Base-by-base conservation (phyloP, 2,797 vertebrate species). In the Distichodus sexfasciatus region DNA sequence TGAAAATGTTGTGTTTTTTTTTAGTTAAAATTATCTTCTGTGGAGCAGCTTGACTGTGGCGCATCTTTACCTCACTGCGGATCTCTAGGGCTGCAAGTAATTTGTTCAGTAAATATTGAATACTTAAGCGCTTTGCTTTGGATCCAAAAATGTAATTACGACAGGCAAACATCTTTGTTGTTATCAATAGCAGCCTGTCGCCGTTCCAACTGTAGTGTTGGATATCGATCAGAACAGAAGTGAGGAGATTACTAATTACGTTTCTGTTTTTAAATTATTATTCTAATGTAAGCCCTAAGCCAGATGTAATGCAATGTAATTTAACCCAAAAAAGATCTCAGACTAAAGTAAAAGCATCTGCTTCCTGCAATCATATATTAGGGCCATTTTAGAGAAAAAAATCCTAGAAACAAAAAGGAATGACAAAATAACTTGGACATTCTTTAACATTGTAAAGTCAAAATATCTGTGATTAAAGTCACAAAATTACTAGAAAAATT, bases 101-200 rank as follows among this genome's bases (percentile, higher is more conserved):
- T 91, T 90, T 90, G 86, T 87, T 89, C 85, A 86, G 87, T 88
- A 90, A 90, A 91, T 89, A 90, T 75, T 70, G 82, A 81, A 78
- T 85, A 84, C 81, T 87, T 90, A 87, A 86, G 84, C 73, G 80
- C 83, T 85, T 76, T 81, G 87, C 84, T 82, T 83, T 78, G 76
- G 79, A 50, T 70, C 85, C 85, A 85, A 81, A 88, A 90, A 90
- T 86, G 83, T 87, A 90, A 91, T 91, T 90, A 91, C 83, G 85
- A 83, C 82, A 87, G 81, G 88, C 89, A 91, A 90, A 91, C 89
- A 89, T 87, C 86, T 89, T 87, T 84, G 85, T 87, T 89, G 88
- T 90, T 89, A 85, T 89, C 86, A 86, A 87, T 88, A 82, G 81
- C 86, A 82, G 86, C 81, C 76, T 69, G n/a, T 80, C 71, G 76